These are phyloP conservation scores for Hanleya hanleyi DNA, from an alignment of 2,888 invertebrate species.

Conservation along the genomic window DNA sequence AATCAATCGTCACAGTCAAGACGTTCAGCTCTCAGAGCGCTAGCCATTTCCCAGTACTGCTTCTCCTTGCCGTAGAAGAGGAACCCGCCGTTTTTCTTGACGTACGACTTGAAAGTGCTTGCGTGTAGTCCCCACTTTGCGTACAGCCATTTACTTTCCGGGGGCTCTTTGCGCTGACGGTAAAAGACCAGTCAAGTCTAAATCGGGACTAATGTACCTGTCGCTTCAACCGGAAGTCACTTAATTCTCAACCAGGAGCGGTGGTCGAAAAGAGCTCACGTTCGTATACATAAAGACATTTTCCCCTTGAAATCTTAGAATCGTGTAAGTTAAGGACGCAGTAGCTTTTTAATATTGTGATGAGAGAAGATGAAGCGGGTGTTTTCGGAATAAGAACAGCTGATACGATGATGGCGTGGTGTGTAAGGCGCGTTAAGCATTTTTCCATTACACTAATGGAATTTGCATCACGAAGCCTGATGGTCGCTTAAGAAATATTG, in stretches of 20 bases:
- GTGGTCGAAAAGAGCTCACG: background rate
- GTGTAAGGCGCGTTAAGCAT: background rate
- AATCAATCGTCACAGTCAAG: background rate
- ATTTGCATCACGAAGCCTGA: background rate
- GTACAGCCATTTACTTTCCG: background rate
- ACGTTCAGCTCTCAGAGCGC: background rate
- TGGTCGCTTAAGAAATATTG: background rate
- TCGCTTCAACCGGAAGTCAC: background rate
- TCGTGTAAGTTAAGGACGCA: too few species aligned
- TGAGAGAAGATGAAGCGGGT: too few species aligned
- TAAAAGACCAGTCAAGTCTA: background rate
- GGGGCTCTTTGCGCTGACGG: background rate
- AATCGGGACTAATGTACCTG: background rate
- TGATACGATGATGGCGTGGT: background rate
- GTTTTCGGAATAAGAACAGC: background rate
- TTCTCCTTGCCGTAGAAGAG: background rate
- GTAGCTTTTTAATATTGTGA: too few species aligned
- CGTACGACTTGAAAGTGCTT: background rate
- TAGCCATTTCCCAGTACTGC: background rate
- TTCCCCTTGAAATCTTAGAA: background rate
- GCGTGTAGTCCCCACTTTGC: background rate
- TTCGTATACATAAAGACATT: background rate
- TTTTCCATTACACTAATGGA: slow-evolving; percentile 6
- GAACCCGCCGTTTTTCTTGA: background rate
- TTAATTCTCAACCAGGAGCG: background rate